These are phyloP conservation scores for Trissolcus brochymenae DNA, from an alignment of 2,888 invertebrate species.

Conservation along the genomic window DNA sequence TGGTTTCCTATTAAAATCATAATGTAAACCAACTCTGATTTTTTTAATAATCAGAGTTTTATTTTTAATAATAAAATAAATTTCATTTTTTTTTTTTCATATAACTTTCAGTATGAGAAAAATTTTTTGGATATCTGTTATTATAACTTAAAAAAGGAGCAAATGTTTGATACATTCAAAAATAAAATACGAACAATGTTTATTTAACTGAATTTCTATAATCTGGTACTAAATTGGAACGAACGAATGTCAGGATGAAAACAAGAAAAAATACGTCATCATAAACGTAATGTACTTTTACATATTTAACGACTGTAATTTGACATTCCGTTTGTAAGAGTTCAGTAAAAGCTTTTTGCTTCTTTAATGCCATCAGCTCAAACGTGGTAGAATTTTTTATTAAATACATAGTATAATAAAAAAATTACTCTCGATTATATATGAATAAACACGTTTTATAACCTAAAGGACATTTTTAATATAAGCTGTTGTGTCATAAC, in stretches of 20 bases:
- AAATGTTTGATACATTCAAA: too few species aligned
- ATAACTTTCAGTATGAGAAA: too few species aligned
- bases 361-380: conserved; percentile 15
- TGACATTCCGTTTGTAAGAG: conserved; percentile 36
- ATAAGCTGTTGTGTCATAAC: too few species aligned
- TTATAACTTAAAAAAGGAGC: too few species aligned
- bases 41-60: too few species aligned
- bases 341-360: conserved; percentile 29
- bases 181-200: too few species aligned
- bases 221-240: conserved; percentile 14
- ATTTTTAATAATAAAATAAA: too few species aligned
- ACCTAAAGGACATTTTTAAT: too few species aligned
- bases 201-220: background rate
- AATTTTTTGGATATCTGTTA: too few species aligned
- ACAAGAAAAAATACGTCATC: background rate
- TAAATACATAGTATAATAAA: conserved; percentile 13
- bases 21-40: too few species aligned
- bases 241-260: conserved; percentile 7
- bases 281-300: conserved; percentile 27
- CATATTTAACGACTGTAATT: conserved; percentile 42
- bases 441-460: conserved; percentile 1
- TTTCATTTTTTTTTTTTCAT: too few species aligned
- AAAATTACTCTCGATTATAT: conserved; percentile 2
- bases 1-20: too few species aligned
- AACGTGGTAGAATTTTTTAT: conserved; percentile 32